Conservation (phyloP, 2,113 vertebrate species). For the Myocastor coypus region DNA sequence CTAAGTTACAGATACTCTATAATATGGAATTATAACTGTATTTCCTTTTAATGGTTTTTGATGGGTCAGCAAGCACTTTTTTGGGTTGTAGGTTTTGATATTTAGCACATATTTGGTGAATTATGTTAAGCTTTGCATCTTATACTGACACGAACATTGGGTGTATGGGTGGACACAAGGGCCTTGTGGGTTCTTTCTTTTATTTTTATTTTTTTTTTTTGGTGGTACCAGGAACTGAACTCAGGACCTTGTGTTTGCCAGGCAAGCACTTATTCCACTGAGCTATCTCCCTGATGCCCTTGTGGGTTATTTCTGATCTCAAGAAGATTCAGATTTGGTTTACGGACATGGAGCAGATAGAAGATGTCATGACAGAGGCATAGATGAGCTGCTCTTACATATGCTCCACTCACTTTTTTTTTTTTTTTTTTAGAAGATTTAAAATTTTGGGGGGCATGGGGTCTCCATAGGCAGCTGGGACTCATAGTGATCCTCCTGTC, state of each 20-base stretch:
- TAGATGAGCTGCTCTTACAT: background rate
- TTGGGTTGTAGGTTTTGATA: background rate
- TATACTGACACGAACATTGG: background rate
- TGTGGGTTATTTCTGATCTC: slow-evolving; percentile 45
- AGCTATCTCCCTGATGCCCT: background rate
- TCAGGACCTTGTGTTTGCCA: no score
- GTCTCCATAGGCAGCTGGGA: no score
- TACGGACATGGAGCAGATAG: background rate
- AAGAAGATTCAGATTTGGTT: background rate
- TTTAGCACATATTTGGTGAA: background rate
- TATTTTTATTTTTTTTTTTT: no score
- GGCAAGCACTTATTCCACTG: no score
- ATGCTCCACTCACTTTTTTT: background rate
- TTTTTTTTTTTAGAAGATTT: background rate
- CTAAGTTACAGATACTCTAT: background rate
- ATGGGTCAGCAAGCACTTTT: background rate
- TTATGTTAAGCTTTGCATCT: background rate
- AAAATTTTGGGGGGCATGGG: no score
- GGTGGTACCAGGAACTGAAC: no score
- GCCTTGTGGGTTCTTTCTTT: background rate
- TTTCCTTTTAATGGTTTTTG: slow-evolving; percentile 32
- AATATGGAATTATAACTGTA: background rate
- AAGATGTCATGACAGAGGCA: background rate
- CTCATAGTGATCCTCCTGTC: no score
- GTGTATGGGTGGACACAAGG: background rate